Base-by-base conservation (phyloP, 2,888 invertebrate genomes). In the Pyrocoelia pectoralis region DNA sequence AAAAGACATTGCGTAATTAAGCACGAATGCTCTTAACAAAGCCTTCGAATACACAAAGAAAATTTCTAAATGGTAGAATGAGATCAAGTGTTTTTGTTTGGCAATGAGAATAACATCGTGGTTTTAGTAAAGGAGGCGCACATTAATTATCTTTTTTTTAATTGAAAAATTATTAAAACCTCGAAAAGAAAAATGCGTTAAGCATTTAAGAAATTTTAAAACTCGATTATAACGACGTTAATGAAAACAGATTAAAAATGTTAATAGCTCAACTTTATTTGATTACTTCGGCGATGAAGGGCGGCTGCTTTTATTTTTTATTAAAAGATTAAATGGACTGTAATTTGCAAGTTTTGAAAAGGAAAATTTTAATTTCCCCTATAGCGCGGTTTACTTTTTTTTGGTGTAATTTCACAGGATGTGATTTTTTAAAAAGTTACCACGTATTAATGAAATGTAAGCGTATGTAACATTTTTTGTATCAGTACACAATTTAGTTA, bases 1-100 rank as follows among this genome's bases (percentile, higher is more conserved):
- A 3, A n/a, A 33, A 33, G 33, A 6, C 33, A 33, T 33, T 33
- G 33, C 33, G 33, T 33, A 33, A 33, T 33, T 33, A 33, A 33
- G 33, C 33, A 33, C 33, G 33, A 33, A 33, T 33, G n/a, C 33
- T 33, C n/a, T 33, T 33, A 33, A 33, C 33, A 33, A 33, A 10
- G 33, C 33, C 33, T 8, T 8, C n/a, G 33, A 33, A 6, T n/a
- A n/a, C 33, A 33, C 33, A 33, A 33, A 33, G 33, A 33, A 33
- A 33, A 33, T 33, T 33, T 33, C 33, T 33, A 33, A 33, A 33
- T n/a, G 33, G 33, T 8, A 33, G 33, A n/a, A 33, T 33, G 33
- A n/a, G n/a, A 33, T n/a, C 33, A 33, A 33, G 33, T 33, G 33
- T 33, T 33, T 33, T 33, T 33, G 33, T 33, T 33, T 33, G n/a